phyloP scores from a whole-genome alignment of 2,797 vertebrate species.

The Heliangelus exortis region DNA sequence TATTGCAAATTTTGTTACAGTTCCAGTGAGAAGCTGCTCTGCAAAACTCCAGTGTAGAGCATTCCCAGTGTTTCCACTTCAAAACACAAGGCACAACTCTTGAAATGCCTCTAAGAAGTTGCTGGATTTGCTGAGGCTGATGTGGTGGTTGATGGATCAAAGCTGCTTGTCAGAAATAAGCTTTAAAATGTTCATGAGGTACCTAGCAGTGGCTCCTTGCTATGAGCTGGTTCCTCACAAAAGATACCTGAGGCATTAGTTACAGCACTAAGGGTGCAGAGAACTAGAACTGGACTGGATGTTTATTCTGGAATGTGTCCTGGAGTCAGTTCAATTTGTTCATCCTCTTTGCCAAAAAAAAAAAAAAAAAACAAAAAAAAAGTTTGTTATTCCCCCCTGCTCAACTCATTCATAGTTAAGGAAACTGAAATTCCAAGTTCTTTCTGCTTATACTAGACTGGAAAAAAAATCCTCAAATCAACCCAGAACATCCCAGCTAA shows the following conservation, averaged over 20 bases:
- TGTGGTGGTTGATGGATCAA: not conserved
- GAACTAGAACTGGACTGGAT: not conserved
- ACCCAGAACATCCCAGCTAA: not conserved
- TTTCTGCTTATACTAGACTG: not conserved
- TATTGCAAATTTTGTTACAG: not conserved
- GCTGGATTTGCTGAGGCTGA: not conserved
- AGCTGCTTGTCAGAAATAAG: not conserved
- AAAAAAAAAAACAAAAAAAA: too few species aligned
- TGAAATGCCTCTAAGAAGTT: not conserved
- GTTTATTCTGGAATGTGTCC: not conserved
- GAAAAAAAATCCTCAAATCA: too few species aligned
- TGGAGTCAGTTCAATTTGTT: not conserved
- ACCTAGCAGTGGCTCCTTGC: not conserved
- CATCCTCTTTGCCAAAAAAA: not conserved
- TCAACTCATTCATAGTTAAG: not conserved
- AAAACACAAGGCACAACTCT: not conserved
- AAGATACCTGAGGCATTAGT: not conserved
- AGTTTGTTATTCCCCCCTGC: fast-evolving
- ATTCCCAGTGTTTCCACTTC: not conserved
- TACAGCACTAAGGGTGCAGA: not conserved
- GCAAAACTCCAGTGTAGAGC: not conserved
- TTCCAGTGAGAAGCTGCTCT: not conserved
- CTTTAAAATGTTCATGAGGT: not conserved
- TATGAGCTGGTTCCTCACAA: not conserved
- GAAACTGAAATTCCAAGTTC: not conserved